These are phyloP conservation scores for Battus philenor DNA, from an alignment of 1,140 invertebrate genomes.

Conservation along the genomic window DNA sequence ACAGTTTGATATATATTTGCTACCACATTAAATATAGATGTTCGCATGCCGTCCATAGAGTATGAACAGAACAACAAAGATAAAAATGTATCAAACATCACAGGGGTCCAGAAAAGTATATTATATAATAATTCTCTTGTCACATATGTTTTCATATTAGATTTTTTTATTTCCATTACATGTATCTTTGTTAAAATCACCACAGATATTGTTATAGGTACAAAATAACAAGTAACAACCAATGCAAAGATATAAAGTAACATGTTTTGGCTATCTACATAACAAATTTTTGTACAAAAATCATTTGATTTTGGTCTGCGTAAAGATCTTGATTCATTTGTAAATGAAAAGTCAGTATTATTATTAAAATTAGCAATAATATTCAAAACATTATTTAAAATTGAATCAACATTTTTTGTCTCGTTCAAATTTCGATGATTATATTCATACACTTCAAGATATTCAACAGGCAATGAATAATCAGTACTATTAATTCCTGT, in stretches of 20 bases:
- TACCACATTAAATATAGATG: slow-evolving; percentile 52
- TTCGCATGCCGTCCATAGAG: slow-evolving; percentile 46
- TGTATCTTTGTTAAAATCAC: slow-evolving; percentile 64
- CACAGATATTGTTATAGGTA: slow-evolving; percentile 59
- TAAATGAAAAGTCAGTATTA: slow-evolving; percentile 32
- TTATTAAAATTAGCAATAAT: slow-evolving; percentile 55
- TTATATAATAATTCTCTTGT: slow-evolving; percentile 60
- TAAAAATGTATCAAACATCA: slow-evolving; percentile 64
- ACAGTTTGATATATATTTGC: slow-evolving; percentile 66
- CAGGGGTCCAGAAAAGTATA: slow-evolving; percentile 63
- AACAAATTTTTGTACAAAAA: slow-evolving; percentile 56
- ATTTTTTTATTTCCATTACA: slow-evolving; percentile 42
- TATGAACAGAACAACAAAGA: slow-evolving; percentile 61
- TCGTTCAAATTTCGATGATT: slow-evolving; percentile 27
- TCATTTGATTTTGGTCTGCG: slow-evolving; percentile 41
- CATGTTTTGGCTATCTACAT: slow-evolving; percentile 48
- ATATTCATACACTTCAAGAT: slow-evolving; percentile 38
- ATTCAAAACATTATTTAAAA: slow-evolving; percentile 48
- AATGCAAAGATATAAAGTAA: slow-evolving; percentile 55
- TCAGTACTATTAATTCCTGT: slow-evolving; percentile 17
- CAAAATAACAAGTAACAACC: slow-evolving; percentile 53
- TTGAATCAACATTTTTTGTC: slow-evolving; percentile 33
- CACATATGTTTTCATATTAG: slow-evolving; percentile 48
- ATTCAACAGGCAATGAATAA: slow-evolving; percentile 28
- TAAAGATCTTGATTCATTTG: slow-evolving; percentile 33